Conservation (phyloP, 2,113 vertebrate species). For the Poeciliopsis prolifica region DNA sequence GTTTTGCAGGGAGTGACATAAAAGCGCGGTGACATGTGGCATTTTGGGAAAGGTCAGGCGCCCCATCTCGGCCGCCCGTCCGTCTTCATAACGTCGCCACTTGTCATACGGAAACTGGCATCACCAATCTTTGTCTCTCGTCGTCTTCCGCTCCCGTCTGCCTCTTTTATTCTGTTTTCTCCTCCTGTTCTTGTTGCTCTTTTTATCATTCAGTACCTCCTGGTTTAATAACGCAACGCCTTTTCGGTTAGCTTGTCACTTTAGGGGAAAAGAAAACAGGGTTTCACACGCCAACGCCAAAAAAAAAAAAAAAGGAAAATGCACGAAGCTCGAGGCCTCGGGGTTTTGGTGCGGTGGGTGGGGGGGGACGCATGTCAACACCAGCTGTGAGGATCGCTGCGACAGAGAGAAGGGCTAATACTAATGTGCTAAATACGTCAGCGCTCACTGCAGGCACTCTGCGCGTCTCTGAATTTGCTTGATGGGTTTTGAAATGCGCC, state of each 20-base stretch:
- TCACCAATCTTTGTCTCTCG: conserved; percentile 80
- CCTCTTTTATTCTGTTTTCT: conserved; percentile 3
- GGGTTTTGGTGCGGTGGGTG: conserved; percentile 44
- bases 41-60: conserved; percentile 99
- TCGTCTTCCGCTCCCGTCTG: background rate
- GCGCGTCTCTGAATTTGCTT: conserved; percentile 48
- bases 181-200: background rate
- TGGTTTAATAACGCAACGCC: background rate
- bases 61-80: conserved; percentile 86
- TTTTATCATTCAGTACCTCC: background rate
- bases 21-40: conserved; percentile 99
- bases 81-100: conserved; percentile 86
- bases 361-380: conserved; percentile 70
- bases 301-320: conserved; percentile 7
- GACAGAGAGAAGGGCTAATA: conserved; percentile 79
- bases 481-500: conserved; percentile 39
- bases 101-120: conserved; percentile 86
- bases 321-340: conserved; percentile 37
- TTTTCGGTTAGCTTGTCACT: conserved; percentile 36
- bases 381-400: conserved; percentile 67
- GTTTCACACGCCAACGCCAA: conserved; percentile 39
- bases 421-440: conserved; percentile 84
- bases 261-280: conserved; percentile 39
- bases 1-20: conserved; percentile 99
- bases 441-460: conserved; percentile 66